These are phyloP conservation scores for Latheticus oryzae DNA, from an alignment of 2,888 invertebrate species.

Conservation along the genomic window DNA sequence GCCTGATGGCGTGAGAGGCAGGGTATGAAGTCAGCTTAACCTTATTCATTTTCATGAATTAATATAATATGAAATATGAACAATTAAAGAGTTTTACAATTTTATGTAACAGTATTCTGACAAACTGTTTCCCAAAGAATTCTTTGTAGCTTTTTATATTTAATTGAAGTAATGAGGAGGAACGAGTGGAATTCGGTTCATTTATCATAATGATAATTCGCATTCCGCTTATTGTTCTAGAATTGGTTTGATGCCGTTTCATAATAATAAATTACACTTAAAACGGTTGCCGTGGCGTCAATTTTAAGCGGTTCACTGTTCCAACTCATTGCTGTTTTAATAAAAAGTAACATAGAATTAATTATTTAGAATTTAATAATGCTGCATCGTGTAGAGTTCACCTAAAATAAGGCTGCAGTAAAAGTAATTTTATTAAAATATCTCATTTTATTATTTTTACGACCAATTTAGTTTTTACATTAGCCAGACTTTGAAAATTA, in stretches of 20 bases:
- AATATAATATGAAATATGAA: no score
- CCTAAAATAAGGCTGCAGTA: conserved; percentile 8
- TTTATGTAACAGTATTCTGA: no score
- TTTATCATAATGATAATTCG: conserved; percentile 28
- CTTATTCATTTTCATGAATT: no score
- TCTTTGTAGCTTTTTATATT: neutral
- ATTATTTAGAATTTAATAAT: conserved; percentile 21
- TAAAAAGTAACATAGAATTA: conserved; percentile 14
- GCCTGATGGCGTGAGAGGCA: no score
- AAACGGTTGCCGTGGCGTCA: conserved; percentile 7
- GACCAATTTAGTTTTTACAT: conserved; percentile 4
- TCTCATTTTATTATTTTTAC: conserved; percentile 16
- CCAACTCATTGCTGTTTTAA: conserved; percentile 24
- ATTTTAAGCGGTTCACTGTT: conserved; percentile 21
- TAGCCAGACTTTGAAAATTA: conserved; percentile 5
- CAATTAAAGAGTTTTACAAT: no score
- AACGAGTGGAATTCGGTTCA: conserved; percentile 17
- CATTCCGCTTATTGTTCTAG: conserved; percentile 24
- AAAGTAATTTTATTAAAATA: conserved; percentile 22
- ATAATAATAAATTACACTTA: conserved; percentile 33
- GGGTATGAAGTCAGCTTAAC: no score
- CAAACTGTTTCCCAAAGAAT: no score
- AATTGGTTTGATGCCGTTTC: conserved; percentile 23
- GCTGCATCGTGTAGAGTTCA: conserved; percentile 15
- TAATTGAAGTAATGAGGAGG: conserved; percentile 17